phyloP scores from a whole-genome alignment of 35 echinoderm and acorn worm species.

The Acanthaster planci region DNA sequence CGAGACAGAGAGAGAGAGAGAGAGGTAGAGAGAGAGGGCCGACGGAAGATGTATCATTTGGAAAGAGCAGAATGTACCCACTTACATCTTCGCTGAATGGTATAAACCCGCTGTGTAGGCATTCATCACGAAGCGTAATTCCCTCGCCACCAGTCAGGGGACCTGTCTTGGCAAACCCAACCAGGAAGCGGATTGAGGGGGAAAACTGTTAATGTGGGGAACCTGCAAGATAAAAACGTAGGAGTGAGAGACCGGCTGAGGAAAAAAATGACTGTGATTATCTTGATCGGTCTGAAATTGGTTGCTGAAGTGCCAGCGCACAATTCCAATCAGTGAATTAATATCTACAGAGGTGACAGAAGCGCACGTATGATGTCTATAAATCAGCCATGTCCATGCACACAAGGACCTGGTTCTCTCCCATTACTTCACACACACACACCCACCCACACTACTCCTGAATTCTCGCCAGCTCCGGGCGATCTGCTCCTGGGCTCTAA shows the following conservation, averaged over 20 bases:
- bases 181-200: not conserved
- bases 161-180: not conserved
- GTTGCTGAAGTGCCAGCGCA: conserved; percentile 12
- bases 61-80: no score
- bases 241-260: no score
- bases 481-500: not conserved
- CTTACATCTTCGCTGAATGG: not conserved
- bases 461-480: not conserved
- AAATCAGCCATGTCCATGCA: conserved; percentile 14
- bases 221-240: not conserved
- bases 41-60: no score
- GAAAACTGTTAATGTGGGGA: not conserved
- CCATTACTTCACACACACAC: not conserved
- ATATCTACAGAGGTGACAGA: conserved; percentile 3
- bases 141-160: not conserved
- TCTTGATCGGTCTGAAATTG: conserved; percentile 25
- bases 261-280: not conserved
- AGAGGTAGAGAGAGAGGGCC: no score
- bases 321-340: conserved; percentile 32
- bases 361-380: conserved; percentile 18
- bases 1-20: no score
- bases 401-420: not conserved
- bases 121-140: conserved; percentile 20
- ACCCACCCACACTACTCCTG: no score
- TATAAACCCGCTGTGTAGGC: conserved; percentile 21